Base-by-base conservation (phyloP, 2,888 invertebrate species). In the Panopea generosa region DNA sequence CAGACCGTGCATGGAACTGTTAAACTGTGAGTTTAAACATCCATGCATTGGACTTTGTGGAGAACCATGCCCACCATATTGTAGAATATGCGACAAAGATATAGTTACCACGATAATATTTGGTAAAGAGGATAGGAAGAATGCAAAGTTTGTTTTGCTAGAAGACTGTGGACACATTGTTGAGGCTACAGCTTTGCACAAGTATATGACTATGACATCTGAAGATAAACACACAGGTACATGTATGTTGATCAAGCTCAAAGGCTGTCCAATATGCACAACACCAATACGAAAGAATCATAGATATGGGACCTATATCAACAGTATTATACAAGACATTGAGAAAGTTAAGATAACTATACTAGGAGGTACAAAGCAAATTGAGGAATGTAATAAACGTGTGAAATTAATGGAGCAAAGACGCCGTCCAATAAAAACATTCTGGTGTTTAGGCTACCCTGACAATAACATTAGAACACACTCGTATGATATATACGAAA, bases 21-120 rank as follows among this genome's bases (percentile, higher is more conserved):
- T 92, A 2, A 59, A 83, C 43, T 96, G 96, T 74, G 75, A 69
- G 11, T n/a, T n/a, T n/a, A n/a, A n/a, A n/a, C 89, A 89, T 62
- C 49, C 40, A 7, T 89, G 96, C 92, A 94, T 95, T 89, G 96
- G 96, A 14, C 94, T 95, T 53, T 96, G 96, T 93, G 95, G 95
- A 16, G 96, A 96, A 90, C 95, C 93, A 14, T 96, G 96, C 90
- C 95, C 95, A 24, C 91, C 91, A 45, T 86, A 94, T 63, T 96
- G 96, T 92, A 91, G 93, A 29, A 56, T 90, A n/a, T 96, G 96
- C 92, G 86, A 94, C 60, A 67, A 86, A 24, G 86, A 90, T 6
- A 86, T 77, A 45, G 76, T 82, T 1, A 83, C 75, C 11, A 87
- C 89, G 47, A 81, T 93, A n/a, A 90, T 94, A 38, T 93, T 94